Conservation (phyloP, 2,113 vertebrate genomes). For the Cervus canadensis region DNA sequence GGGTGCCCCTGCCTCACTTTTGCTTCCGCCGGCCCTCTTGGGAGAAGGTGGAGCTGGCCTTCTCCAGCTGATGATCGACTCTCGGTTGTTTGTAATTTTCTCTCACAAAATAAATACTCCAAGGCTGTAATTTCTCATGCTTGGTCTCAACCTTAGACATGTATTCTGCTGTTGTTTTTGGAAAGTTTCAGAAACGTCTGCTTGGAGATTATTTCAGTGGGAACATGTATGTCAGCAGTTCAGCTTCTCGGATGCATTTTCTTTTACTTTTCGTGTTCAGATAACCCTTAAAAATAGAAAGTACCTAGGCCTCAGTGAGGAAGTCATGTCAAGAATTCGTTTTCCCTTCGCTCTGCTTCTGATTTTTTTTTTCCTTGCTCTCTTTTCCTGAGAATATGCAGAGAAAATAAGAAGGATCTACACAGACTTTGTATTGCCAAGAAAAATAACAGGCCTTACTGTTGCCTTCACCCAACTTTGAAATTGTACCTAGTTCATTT, state of each 20-base stretch:
- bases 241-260: constrained; percentile 5
- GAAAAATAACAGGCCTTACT: constrained; percentile 29
- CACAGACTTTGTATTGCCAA: constrained; percentile 6
- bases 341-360: constrained; percentile 5
- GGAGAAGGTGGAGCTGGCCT: background rate
- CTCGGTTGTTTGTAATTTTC: constrained; percentile 64
- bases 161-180: constrained; percentile 57
- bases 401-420: constrained; percentile 28
- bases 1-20: background rate
- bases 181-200: constrained; percentile 2
- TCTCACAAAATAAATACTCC: constrained; percentile 59
- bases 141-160: constrained; percentile 37
- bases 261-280: constrained; percentile 8
- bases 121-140: constrained; percentile 55
- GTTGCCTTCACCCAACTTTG: background rate
- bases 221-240: constrained; percentile 23
- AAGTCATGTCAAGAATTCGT: background rate
- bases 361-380: background rate
- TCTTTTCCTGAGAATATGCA: constrained; percentile 41
- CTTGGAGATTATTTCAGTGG: constrained; percentile 21
- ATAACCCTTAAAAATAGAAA: constrained; percentile 29
- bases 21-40: background rate
- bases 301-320: background rate
- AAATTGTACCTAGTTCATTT: background rate
- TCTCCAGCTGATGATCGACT: background rate